Evolutionary conservation across 2,113 vertebrate genomes (phyloP), one percentile per base, ranked within the genome.

Genomic region (Tympanuchus pallidicinctus): DNA sequence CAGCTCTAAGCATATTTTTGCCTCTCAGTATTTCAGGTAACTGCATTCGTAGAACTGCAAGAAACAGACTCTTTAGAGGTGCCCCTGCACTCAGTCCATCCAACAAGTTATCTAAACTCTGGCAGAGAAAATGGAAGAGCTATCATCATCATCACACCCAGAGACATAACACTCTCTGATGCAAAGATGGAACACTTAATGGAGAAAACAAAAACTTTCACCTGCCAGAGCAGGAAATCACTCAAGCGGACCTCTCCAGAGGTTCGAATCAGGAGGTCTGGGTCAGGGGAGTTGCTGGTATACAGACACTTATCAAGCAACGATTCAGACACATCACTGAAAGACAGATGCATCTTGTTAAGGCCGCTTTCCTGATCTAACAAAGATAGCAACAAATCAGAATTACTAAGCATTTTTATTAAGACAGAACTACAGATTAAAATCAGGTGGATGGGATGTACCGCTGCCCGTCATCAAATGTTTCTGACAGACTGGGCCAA

Each of bases 201-300:
- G 65, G 27, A 81, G 60, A 91, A 87, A 82, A 63, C 10, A 84
- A 56, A 54, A 22, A 18, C 43, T 84, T 95, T 95, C 98, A 99
- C 99, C 99, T 99, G 99, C 99, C 99, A 99, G 32, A 99, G 98
- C 61, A 99, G 97, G 93, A 99, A 99, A 96, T 99, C 99, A 20
- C 99, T 99, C 90, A 99, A 98, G 27, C 99, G 98, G 89, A 99
- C 98, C 97, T 99, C 99, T 82, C 99, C 99, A 4, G 99, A 99
- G 27, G 99, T 99, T 30, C 99, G 98, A 43, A 99, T 99, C 89
- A 99, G 98, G 93, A 99, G 97, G 90, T 99, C 99, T 2, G 99
- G 99, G 89, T 99, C 98, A 6, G 99, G 99, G 67, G 99, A 99
- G 89, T 98, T 98, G 96, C 85, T 98, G 97, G 98, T 99, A 96